Evolutionary conservation across 2,797 vertebrate species (phyloP).

Genomic region (Chelidonichthys spinosus): DNA sequence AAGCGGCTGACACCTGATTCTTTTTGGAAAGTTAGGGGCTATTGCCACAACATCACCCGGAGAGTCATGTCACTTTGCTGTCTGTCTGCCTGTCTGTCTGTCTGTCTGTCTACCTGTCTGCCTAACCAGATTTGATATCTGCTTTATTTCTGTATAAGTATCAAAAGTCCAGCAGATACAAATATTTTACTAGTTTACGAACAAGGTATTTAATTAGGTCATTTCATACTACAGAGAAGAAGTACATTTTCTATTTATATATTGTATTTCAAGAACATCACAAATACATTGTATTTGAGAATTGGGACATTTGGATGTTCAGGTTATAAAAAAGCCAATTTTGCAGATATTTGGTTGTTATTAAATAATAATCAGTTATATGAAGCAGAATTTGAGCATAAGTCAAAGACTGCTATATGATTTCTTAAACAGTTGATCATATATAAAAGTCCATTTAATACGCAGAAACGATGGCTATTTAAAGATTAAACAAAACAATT

Average conservation of each 20-base stretch:
- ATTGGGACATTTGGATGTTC: too few relatives aligned
- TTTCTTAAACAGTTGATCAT: not conserved
- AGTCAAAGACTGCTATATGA: not conserved
- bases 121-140: not conserved
- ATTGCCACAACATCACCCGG: conserved; percentile 31
- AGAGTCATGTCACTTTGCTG: not conserved
- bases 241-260: not conserved
- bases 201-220: not conserved
- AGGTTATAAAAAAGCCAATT: not conserved
- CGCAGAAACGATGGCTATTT: not conserved
- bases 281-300: too few relatives aligned
- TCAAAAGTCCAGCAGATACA: not conserved
- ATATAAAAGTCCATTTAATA: too few relatives aligned
- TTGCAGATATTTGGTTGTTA: not conserved
- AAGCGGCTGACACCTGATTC: conserved; percentile 23
- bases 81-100: not conserved
- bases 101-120: too few relatives aligned
- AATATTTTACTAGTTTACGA: not conserved
- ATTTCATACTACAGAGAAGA: not conserved
- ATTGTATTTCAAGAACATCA: not conserved
- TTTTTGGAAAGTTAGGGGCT: conserved; percentile 30
- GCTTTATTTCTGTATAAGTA: not conserved
- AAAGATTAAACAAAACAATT: not conserved
- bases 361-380: not conserved
- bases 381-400: not conserved